Base-by-base conservation (phyloP, 2,888 invertebrate species). In the Andrena bicolor region DNA sequence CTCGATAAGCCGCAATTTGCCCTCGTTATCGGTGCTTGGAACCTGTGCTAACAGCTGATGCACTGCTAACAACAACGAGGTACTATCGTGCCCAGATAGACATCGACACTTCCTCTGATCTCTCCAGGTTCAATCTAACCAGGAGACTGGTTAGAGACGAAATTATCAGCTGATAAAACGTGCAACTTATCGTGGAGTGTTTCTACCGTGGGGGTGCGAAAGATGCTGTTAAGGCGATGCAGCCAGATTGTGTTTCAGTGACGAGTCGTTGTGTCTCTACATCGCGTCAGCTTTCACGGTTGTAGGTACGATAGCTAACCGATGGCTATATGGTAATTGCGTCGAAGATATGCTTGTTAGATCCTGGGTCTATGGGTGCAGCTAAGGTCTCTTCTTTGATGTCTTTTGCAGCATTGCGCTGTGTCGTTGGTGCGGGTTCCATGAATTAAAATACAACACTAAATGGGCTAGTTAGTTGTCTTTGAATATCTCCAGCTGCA, bases 251-350 rank as follows among this genome's bases (percentile, higher is more conserved):
- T 68, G 80, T 78, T 80, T 80, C 83, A 75, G 85, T 87, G 87
- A 86, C 83, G 79, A 87, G 83, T 77, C 83, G 78, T 83, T 80
- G 69, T 56, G 72, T 73, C 72, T 71, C 74, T 49, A 48, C 41
- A 23, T 28, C 64, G 70, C 35, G 53, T 63, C 76, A 78, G 69
- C 86, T 86, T 85, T 87, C 83, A 83, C 85, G 78, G 83, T 83
- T 82, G 82, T 75, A n/a, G n/a, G n/a, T n/a, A 70, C 73, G 77
- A 84, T 80, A 75, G 58, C 75, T 65, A 76, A 87, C 87, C 86
- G 84, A 82, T 69, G 83, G 81, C 49, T 84, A 74, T 73, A 80
- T 77, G 80, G 88, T 87, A 87, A 87, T 87, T 87, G 87, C 88
- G 81, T 79, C 71, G 65, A 73, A 81, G 84, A 82, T 82, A 75